Conservation (phyloP, 2,888 invertebrate genomes). For the Luperina testacea region DNA sequence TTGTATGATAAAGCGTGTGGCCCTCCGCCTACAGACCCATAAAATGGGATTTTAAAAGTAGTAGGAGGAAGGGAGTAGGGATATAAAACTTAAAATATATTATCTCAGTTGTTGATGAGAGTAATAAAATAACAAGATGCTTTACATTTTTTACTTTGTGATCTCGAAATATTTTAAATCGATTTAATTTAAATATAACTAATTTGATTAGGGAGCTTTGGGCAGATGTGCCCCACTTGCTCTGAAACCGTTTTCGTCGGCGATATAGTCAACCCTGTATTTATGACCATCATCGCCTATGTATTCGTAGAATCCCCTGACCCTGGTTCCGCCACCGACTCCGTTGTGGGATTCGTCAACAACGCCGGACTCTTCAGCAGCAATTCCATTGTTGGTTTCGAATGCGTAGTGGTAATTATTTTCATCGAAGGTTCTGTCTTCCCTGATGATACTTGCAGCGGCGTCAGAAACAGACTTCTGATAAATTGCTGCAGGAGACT, state of each 20-base stretch:
- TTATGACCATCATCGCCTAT: constrained; percentile 91
- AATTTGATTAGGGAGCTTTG: constrained; percentile 63
- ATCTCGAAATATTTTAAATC: constrained; percentile 56
- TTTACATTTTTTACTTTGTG: constrained; percentile 48
- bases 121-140: constrained; percentile 54
- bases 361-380: constrained; percentile 91
- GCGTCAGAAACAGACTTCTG: constrained; percentile 81
- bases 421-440: constrained; percentile 85
- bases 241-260: constrained; percentile 91
- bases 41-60: constrained; percentile 48
- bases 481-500: constrained; percentile 63
- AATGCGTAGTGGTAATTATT: constrained; percentile 91
- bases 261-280: constrained; percentile 90
- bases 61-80: constrained; percentile 45
- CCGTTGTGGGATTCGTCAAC: constrained; percentile 87
- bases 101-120: constrained; percentile 20
- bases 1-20: constrained; percentile 41
- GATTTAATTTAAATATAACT: constrained; percentile 41
- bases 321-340: constrained; percentile 89
- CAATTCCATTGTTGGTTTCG: constrained; percentile 92
- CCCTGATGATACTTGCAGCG: constrained; percentile 89
- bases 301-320: constrained; percentile 92
- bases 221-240: constrained; percentile 90
- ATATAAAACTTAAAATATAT: constrained; percentile 60
- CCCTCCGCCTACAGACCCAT: constrained; percentile 55